Conservation (phyloP, 2,113 vertebrate species). For the Vicugna pacos region DNA sequence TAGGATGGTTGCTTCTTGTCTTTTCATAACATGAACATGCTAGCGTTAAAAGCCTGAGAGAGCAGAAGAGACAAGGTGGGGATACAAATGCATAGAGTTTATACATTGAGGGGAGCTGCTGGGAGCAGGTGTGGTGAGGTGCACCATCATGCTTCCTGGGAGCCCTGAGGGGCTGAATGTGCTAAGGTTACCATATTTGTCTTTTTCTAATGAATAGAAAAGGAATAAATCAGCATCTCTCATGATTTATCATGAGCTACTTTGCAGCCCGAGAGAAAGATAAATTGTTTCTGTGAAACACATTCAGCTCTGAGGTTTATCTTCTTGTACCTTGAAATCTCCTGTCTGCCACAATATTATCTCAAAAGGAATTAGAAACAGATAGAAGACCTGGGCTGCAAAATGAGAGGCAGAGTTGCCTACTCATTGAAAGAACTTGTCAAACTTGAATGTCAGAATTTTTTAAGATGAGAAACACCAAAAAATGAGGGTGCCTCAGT, state of each 20-base stretch:
- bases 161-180: neutral
- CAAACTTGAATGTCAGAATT: neutral
- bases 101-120: neutral
- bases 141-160: rapidly evolving
- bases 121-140: neutral
- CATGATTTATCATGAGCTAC: conserved; percentile 2
- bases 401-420: neutral
- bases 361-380: conserved; percentile 51
- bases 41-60: neutral
- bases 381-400: conserved; percentile 25
- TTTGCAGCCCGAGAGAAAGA: conserved; percentile 16
- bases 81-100: neutral
- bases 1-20: neutral
- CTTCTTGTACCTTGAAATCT: conserved; percentile 57
- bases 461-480: neutral
- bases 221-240: neutral
- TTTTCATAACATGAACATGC: neutral
- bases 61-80: neutral
- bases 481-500: neutral
- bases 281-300: conserved; percentile 34
- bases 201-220: conserved; percentile 29
- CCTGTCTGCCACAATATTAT: conserved; percentile 47
- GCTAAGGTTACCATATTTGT: neutral
- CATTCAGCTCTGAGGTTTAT: conserved; percentile 6
- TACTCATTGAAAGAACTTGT: neutral